These are phyloP conservation scores for Tokudaia tokunoshimensis DNA, from an alignment of 2,797 vertebrate species.

Conservation along the genomic window DNA sequence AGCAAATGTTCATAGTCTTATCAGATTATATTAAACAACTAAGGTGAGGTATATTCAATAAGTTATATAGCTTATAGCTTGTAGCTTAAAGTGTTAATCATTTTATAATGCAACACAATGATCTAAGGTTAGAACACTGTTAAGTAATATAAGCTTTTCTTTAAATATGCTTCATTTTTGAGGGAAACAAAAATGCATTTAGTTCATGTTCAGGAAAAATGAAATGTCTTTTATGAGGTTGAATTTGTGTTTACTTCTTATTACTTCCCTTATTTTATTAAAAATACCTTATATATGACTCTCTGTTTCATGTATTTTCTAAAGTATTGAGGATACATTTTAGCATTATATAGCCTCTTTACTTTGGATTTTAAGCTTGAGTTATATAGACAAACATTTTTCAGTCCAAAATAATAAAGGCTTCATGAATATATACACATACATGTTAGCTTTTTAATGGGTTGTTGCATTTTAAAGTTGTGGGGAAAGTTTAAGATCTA, in stretches of 20 bases:
- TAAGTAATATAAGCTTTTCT: not conserved
- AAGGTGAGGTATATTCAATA: conserved; percentile 8
- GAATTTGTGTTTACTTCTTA: not conserved
- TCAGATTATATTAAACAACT: not conserved
- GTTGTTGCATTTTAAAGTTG: conserved; percentile 30
- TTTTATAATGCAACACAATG: not conserved
- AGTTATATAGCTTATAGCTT: not conserved
- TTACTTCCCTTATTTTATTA: conserved; percentile 50
- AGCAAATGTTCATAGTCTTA: not conserved
- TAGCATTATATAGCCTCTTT: not conserved
- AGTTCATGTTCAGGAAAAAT: not conserved
- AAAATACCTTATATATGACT: not conserved
- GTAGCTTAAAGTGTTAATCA: conserved; percentile 16
- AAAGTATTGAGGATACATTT: conserved; percentile 24
- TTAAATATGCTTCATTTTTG: not conserved
- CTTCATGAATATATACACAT: not conserved
- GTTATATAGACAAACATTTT: conserved; percentile 19
- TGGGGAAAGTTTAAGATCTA: not conserved
- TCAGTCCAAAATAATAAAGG: not conserved
- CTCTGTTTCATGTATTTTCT: not conserved
- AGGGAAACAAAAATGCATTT: not conserved
- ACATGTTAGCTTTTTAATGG: not conserved
- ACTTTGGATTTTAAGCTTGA: conserved; percentile 38
- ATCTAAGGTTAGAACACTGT: not conserved
- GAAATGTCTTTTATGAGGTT: conserved; percentile 8